phyloP scores from a whole-genome alignment of 2,888 invertebrate genomes.

The Oithona nana region DNA sequence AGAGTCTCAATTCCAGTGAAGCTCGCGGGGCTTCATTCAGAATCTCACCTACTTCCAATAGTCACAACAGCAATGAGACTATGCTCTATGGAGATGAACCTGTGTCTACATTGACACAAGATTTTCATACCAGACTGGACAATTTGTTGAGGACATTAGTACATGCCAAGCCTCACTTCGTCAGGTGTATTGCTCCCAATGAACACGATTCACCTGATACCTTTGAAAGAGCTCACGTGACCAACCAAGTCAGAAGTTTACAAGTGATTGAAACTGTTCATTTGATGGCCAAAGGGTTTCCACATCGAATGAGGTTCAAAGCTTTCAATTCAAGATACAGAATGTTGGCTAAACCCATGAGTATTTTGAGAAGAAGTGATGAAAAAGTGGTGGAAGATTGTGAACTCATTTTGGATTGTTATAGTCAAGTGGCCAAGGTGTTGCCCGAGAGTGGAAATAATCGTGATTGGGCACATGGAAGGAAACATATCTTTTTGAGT shows the following conservation, averaged over 20 bases:
- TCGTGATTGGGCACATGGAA: constrained; percentile 73
- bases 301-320: constrained; percentile 83
- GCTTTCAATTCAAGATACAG: constrained; percentile 61
- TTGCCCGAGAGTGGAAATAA: constrained; percentile 23
- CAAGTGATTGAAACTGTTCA: constrained; percentile 85
- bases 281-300: constrained; percentile 79
- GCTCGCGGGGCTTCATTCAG: constrained; percentile 61
- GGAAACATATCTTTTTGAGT: constrained; percentile 79
- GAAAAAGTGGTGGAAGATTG: constrained; percentile 45
- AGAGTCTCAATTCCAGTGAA: constrained; percentile 46
- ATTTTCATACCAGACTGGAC: constrained; percentile 82
- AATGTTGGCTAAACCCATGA: constrained; percentile 53
- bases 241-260: constrained; percentile 68
- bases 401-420: constrained; percentile 50
- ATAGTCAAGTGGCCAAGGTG: constrained; percentile 23
- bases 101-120: constrained; percentile 73
- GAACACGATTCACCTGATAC: constrained; percentile 55
- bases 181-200: constrained; percentile 77
- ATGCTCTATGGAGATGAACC: constrained; percentile 55
- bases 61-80: constrained; percentile 37
- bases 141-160: constrained; percentile 74
- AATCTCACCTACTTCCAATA: constrained; percentile 72
- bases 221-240: constrained; percentile 64
- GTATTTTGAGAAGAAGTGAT: constrained; percentile 28
- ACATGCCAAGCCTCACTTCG: constrained; percentile 83